phyloP scores from a whole-genome alignment of 2,797 vertebrate species.

The Syngnathus rostellatus region DNA sequence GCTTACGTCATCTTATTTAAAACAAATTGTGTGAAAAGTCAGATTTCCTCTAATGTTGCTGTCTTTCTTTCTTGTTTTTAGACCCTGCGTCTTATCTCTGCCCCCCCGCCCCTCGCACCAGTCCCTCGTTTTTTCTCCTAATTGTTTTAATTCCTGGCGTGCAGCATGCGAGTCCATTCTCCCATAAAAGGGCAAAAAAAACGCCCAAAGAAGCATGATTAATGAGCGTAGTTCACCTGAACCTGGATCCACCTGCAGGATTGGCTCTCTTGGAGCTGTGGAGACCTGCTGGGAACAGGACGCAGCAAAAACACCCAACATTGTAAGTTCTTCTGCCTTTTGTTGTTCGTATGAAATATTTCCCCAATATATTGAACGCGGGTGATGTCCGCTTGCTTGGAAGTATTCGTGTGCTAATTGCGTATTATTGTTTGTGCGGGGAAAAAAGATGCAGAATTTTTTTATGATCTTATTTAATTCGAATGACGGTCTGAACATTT shows the following conservation, averaged over 20 bases:
- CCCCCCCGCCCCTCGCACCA: no score
- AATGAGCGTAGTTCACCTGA: conserved; percentile 55
- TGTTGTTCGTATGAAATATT: not conserved
- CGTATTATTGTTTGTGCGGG: not conserved
- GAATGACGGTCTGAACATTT: not conserved
- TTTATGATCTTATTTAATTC: not conserved
- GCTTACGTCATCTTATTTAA: not conserved
- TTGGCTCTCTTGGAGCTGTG: conserved; percentile 26
- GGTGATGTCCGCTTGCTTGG: no score
- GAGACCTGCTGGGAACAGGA: conserved; percentile 19
- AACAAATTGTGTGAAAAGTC: not conserved
- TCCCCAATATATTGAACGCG: not conserved
- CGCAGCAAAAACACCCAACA: conserved; percentile 1
- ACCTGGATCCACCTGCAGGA: conserved; percentile 57
- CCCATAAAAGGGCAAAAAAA: conserved; percentile 42
- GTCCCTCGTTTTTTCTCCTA: conserved; percentile 3
- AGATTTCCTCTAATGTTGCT: not conserved
- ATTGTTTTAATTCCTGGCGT: conserved; percentile 51
- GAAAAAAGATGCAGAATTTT: no score
- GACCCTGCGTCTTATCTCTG: not conserved
- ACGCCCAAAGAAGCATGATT: conserved; percentile 44
- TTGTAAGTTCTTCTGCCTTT: not conserved
- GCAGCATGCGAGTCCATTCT: conserved; percentile 40
- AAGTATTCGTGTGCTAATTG: not conserved
- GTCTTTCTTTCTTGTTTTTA: not conserved